A percentile compares a stretch with the other conserved stretches of the same genome.
Conservation (phyloP, 2,113 vertebrate genomes). For the Glaucidium brasilianum region DNA sequence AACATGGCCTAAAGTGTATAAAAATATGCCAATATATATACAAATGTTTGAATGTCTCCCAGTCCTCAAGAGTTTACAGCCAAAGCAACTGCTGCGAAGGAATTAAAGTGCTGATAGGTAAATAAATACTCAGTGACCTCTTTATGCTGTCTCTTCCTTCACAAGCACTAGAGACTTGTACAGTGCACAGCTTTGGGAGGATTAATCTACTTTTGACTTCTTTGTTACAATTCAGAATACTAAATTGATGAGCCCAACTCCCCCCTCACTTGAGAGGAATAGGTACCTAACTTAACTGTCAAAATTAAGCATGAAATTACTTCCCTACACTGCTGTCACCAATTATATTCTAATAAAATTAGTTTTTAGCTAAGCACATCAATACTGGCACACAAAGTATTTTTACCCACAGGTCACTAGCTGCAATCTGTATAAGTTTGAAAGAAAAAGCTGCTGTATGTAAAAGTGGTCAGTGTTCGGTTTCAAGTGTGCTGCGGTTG, state of each 20-base stretch:
- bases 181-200: neutral
- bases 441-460: neutral
- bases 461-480: neutral
- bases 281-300: neutral
- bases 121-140: neutral
- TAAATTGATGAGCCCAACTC: neutral
- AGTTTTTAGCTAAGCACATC: neutral
- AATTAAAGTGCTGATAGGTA: neutral
- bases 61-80: neutral
- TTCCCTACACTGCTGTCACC: neutral
- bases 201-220: neutral
- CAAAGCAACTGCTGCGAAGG: neutral
- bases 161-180: neutral
- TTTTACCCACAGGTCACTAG: neutral
- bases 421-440: neutral
- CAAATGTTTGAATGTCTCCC: neutral
- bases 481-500: neutral
- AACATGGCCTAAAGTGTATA: neutral
- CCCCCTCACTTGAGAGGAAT: neutral
- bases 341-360: neutral
- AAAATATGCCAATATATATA: neutral
- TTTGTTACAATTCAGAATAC: neutral
- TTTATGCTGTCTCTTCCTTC: neutral
- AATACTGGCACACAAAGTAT: neutral
- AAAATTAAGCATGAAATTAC: neutral